These are phyloP conservation scores for Callipepla squamata DNA, from an alignment of 2,113 vertebrate species.

Conservation along the genomic window DNA sequence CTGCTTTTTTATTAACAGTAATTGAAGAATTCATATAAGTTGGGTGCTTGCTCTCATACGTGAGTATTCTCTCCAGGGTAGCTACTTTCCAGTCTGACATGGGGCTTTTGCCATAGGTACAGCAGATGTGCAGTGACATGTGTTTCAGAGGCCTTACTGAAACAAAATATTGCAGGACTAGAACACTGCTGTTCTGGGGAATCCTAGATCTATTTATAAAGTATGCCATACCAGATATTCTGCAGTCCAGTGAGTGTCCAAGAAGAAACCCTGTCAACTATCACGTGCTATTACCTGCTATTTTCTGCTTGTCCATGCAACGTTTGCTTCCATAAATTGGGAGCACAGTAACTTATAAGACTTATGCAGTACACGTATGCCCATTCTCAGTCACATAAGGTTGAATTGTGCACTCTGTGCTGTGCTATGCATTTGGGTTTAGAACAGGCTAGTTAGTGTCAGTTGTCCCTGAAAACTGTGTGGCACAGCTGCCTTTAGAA, in stretches of 20 bases:
- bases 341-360: neutral
- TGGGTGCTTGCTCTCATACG: rapidly evolving
- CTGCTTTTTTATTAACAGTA: neutral
- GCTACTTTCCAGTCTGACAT: neutral
- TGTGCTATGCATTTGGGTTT: neutral
- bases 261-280: neutral
- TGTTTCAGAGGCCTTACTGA: neutral
- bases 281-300: rapidly evolving
- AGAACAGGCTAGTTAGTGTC: neutral
- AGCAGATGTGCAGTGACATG: neutral
- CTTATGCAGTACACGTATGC: neutral
- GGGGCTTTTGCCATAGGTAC: neutral
- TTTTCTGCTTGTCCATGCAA: neutral
- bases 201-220: neutral
- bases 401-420: neutral
- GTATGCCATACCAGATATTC: neutral
- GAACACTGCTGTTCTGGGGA: neutral
- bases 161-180: neutral
- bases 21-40: neutral
- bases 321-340: neutral
- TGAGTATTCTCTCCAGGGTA: neutral
- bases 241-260: neutral
- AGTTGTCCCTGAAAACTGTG: neutral
- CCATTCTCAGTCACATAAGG: rapidly evolving
- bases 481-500: neutral